phyloP scores from a whole-genome alignment of 2,113 vertebrate genomes.

The Lonchura striata region DNA sequence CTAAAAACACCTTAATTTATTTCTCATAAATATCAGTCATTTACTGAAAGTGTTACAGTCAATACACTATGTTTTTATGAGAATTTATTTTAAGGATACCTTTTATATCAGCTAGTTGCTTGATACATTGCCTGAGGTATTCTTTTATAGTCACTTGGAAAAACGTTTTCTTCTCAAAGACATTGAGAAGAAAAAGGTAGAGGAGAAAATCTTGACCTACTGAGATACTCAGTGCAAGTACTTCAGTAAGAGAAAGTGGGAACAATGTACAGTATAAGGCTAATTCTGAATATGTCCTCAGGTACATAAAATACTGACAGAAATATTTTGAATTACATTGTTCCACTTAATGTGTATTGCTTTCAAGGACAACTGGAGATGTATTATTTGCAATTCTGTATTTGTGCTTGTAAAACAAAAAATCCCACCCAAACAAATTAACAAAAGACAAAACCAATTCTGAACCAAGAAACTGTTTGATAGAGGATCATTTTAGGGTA shows the following conservation, averaged over 20 bases:
- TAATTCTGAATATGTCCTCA: not conserved
- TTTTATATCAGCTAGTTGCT: not conserved
- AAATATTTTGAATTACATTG: not conserved
- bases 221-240: not conserved
- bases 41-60: not conserved
- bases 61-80: not conserved
- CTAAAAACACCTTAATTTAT: not conserved
- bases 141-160: not conserved
- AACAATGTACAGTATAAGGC: not conserved
- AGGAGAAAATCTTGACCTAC: not conserved
- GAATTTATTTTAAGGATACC: not conserved
- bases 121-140: not conserved
- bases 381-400: not conserved
- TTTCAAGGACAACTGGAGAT: not conserved
- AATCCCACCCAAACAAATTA: not conserved
- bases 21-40: not conserved
- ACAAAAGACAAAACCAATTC: not conserved
- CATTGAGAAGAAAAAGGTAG: not conserved
- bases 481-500: not conserved
- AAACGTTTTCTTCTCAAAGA: not conserved
- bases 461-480: not conserved
- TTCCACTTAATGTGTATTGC: not conserved
- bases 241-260: not conserved
- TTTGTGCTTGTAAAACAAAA: not conserved
- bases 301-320: not conserved